These are phyloP conservation scores for Reticulitermes lucifugus DNA, from an alignment of 2,888 invertebrate genomes.

Conservation along the genomic window DNA sequence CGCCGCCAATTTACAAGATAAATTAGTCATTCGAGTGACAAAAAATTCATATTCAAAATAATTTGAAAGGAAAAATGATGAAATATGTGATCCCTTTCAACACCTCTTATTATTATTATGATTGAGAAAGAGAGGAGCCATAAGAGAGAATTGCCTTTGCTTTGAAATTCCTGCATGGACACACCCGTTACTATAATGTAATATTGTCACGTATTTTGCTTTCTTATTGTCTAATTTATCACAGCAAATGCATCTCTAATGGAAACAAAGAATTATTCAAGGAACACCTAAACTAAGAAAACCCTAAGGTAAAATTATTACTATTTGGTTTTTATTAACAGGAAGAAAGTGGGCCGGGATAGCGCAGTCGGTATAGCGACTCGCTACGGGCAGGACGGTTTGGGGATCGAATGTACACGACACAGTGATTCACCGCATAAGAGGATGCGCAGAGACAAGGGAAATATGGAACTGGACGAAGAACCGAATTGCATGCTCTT, in stretches of 20 bases:
- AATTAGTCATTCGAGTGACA: slow-evolving; percentile 12
- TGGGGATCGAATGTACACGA: no score
- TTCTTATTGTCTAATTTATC: background rate
- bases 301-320: no score
- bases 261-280: no score
- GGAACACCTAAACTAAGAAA: no score
- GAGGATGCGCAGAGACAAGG: no score
- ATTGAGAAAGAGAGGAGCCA: background rate
- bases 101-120: background rate
- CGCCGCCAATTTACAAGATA: background rate
- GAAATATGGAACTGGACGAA: no score
- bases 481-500: no score
- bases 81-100: slow-evolving; percentile 1
- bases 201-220: background rate
- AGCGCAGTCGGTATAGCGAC: no score
- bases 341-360: no score
- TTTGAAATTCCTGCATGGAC: background rate
- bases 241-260: background rate
- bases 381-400: no score
- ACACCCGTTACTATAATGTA: slow-evolving; percentile 4
- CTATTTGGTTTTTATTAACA: no score
- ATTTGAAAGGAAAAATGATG: slow-evolving; percentile 7
- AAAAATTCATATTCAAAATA: background rate
- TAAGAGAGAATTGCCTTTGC: background rate
- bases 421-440: no score